Base-by-base conservation (phyloP, 2,888 invertebrate species). In the Yponomeuta malinellus region DNA sequence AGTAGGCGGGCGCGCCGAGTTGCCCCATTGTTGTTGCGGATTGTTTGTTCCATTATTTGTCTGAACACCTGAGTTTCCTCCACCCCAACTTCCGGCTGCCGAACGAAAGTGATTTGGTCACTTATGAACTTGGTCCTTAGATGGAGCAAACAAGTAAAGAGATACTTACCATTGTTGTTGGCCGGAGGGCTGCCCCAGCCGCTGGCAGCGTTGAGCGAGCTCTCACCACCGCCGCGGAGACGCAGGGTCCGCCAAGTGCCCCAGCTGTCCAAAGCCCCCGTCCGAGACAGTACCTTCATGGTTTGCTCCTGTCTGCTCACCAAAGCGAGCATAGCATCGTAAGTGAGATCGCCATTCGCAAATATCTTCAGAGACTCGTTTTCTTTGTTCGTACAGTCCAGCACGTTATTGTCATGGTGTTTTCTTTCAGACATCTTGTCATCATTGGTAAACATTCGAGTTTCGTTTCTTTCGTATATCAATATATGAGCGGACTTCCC, bases 181-280 rank as follows among this genome's bases (percentile, higher is more conserved):
- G 95, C 89, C 71, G 95, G 96, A 69, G 96, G 95, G 73, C 95
- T 94, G 77, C 96, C 96, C 96, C 96, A 96, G 76, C 95, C 96
- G 72, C 95, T 94, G 72, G 96, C 95, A 73, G 94, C 95, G 83
- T 95, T 96, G 79, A 96, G 93, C 67, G 96, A 96, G 88, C 95
- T 96, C 87, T 97, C 97, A 72, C 96, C 96, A 70, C 97, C 97
- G 71, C 96, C 96, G 74, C 94, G 92, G 73, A 97, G 93, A 75
- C 95, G 93, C 78, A 96, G 87, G 71, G 93, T 92, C 67, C 89
- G 90, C 73, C 94, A 93, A 71, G 94, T 93, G 68, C 95, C 94
- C 95, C 95, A 95, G 75, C 86, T 85, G 79, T 90, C 86, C 71
- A 80, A 68, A 72, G 78, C 66, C 71, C 73, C 76, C 82, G 88